Conservation (phyloP, 2,113 vertebrate species). For the Poecilia latipinna region DNA sequence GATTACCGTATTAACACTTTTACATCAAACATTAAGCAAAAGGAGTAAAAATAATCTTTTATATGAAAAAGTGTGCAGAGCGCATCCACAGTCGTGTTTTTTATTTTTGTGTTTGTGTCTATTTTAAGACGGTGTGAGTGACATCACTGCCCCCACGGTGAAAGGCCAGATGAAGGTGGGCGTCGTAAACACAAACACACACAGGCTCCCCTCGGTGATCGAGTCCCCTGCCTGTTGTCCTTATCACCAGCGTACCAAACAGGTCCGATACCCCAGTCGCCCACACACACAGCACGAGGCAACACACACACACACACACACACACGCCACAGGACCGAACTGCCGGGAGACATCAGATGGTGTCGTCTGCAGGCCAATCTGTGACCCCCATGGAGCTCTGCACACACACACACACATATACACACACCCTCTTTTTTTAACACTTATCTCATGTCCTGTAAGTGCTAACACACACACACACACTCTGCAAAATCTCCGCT, state of each 20-base stretch:
- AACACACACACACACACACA: conserved; percentile 26
- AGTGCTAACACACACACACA: conserved; percentile 36
- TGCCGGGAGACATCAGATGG: conserved; percentile 69
- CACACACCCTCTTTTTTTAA: conserved; percentile 23
- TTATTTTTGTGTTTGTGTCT: conserved; percentile 38
- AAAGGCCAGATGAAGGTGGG: conserved; percentile 80
- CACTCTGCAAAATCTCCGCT: conserved; percentile 46
- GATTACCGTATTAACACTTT: background rate
- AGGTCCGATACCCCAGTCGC: conserved; percentile 60
- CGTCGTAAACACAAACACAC: conserved; percentile 47
- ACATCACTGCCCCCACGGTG: conserved; percentile 74
- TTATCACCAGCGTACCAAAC: conserved; percentile 77
- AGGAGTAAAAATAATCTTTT: too few relatives aligned
- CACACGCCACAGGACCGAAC: conserved; percentile 26
- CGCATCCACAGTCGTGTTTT: background rate
- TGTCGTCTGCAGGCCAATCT: conserved; percentile 66
- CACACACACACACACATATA: conserved; percentile 22
- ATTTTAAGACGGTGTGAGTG: conserved; percentile 76
- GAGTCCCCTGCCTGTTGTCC: conserved; percentile 65
- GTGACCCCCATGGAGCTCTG: conserved; percentile 41
- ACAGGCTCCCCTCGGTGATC: conserved; percentile 34
- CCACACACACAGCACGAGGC: conserved; percentile 29
- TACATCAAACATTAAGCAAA: background rate
- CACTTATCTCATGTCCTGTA: conserved; percentile 49
- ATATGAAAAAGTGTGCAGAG: background rate